These are phyloP conservation scores for Xiphophorus birchmanni DNA, from an alignment of 2,797 vertebrate genomes.

Conservation along the genomic window DNA sequence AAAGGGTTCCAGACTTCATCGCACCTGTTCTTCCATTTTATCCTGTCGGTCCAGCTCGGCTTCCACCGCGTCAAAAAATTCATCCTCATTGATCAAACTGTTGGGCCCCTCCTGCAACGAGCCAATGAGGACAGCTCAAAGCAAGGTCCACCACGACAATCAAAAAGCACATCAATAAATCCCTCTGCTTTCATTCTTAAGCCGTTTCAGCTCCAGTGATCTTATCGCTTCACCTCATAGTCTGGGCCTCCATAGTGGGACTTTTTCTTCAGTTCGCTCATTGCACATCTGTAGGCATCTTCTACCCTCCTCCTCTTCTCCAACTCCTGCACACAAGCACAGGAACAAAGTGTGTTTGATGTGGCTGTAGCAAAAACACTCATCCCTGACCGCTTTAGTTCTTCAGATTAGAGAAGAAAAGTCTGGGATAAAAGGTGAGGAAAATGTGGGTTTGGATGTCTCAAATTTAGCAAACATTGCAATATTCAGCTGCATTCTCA, in stretches of 20 bases:
- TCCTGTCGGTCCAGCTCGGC: constrained; percentile 94
- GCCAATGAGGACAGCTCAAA: not conserved
- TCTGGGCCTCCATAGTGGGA: constrained; percentile 97
- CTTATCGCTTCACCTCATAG: constrained; percentile 86
- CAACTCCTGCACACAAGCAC: constrained; percentile 80
- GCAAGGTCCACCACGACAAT: not conserved
- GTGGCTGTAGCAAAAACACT: not conserved
- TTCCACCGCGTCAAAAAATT: constrained; percentile 97
- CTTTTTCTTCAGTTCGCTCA: constrained; percentile 95
- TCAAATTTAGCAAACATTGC: constrained; percentile 7
- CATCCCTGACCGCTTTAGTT: constrained; percentile 1
- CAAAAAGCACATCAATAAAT: constrained; percentile 11
- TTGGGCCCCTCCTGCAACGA: constrained; percentile 85
- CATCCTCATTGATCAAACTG: constrained; percentile 95
- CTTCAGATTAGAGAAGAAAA: constrained; percentile 13
- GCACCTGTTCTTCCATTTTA: constrained; percentile 96
- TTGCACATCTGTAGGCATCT: constrained; percentile 91
- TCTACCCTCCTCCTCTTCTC: constrained; percentile 91
- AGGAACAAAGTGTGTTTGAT: constrained; percentile 1
- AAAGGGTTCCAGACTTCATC: constrained; percentile 1
- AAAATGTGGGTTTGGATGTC: not conserved
- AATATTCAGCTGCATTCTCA: not conserved
- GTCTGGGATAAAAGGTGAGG: not conserved
- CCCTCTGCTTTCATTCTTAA: constrained; percentile 1
- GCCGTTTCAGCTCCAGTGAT: not conserved